Percentiles rank a stretch among this genome's conserved stretches.
phyloP scores from a whole-genome alignment of 2,797 vertebrate genomes.

The Halcyon leucocephala region DNA sequence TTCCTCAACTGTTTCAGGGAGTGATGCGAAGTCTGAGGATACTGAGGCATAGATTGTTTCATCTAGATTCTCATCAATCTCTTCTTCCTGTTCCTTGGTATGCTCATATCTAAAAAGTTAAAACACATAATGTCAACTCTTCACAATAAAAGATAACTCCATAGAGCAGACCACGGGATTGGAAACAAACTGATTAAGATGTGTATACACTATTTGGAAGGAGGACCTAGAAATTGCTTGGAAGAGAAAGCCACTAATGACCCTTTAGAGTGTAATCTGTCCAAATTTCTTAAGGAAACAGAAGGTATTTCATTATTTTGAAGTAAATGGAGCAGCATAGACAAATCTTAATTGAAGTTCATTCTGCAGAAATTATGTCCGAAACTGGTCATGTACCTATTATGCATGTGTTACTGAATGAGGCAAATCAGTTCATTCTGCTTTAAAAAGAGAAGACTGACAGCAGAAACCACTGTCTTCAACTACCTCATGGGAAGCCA shows the following conservation, averaged over 20 bases:
- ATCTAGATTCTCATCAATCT: conserved; percentile 76
- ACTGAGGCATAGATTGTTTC: conserved; percentile 78
- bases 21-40: conserved; percentile 74
- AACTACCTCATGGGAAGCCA: background rate
- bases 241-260: background rate
- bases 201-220: background rate
- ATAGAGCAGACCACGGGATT: background rate
- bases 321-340: background rate
- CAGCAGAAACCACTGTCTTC: background rate
- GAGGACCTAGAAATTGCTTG: background rate
- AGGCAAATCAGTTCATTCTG: background rate
- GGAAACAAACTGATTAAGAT: background rate
- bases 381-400: background rate
- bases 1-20: conserved; percentile 79
- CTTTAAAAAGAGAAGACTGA: background rate
- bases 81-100: conserved; percentile 90
- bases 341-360: background rate
- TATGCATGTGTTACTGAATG: background rate
- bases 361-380: background rate
- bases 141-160: background rate
- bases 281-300: background rate
- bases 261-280: background rate
- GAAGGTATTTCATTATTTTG: background rate
- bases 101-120: conserved; percentile 88
- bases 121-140: background rate